Percentiles rank a stretch among this genome's conserved stretches.
These are phyloP conservation scores for Panagrolaimus sp. DNA, from an alignment of 1,140 invertebrate genomes.

Conservation along the genomic window DNA sequence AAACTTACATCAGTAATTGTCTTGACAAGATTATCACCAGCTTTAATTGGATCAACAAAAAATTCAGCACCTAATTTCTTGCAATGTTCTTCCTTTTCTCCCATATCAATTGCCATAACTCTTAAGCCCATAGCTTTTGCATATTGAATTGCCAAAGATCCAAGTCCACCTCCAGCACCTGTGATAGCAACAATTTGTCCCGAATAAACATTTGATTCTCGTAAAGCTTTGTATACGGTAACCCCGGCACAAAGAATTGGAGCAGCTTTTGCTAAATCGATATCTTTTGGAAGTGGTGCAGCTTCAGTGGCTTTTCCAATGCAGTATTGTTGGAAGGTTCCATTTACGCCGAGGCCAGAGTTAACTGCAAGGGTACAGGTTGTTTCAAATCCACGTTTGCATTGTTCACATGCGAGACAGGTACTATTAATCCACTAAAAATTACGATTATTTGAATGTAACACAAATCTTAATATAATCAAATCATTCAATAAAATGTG, in stretches of 20 bases:
- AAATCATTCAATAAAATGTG: no score
- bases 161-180: slow-evolving; percentile 16
- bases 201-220: slow-evolving; percentile 2
- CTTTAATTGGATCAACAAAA: background rate
- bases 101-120: slow-evolving; percentile 10
- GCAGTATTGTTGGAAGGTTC: slow-evolving; percentile 13
- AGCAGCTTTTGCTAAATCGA: slow-evolving; percentile 15
- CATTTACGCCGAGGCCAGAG: slow-evolving; percentile 8
- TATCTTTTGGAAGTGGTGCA: background rate
- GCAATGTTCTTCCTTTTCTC: slow-evolving; percentile 13
- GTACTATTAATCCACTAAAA: slow-evolving; percentile 19
- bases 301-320: slow-evolving; percentile 5
- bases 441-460: no score
- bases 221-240: slow-evolving; percentile 3
- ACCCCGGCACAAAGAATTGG: slow-evolving; percentile 20
- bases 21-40: slow-evolving; percentile 2
- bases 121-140: slow-evolving; percentile 12
- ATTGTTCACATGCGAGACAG: slow-evolving; percentile 11
- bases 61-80: slow-evolving; percentile 9
- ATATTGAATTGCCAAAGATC: slow-evolving; percentile 9
- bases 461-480: no score
- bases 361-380: background rate
- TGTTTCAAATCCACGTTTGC: slow-evolving; percentile 1
- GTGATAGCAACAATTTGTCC: slow-evolving; percentile 15
- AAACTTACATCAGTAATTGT: background rate